phyloP scores from a whole-genome alignment of 2,888 invertebrate species.

The Drosophila pseudotakahashii region DNA sequence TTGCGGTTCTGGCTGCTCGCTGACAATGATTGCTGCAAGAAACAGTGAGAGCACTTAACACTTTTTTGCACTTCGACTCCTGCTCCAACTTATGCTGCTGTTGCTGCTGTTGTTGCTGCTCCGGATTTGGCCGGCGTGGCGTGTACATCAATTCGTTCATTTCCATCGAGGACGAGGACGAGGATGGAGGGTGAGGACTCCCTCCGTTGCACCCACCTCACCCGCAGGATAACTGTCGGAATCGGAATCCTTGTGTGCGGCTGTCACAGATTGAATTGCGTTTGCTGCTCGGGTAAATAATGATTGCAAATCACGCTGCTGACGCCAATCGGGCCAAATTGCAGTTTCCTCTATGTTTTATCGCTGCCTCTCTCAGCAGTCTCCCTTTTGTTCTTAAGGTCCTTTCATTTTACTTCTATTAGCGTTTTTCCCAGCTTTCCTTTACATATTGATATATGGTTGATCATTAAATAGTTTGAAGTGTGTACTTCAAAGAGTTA shows the following conservation, averaged over 20 bases:
- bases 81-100: conserved; percentile 12
- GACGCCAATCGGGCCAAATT: conserved; percentile 50
- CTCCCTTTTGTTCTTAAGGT: not conserved
- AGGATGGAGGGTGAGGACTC: not conserved
- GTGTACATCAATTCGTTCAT: conserved; percentile 47
- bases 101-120: not conserved
- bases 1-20: conserved; percentile 58
- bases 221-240: conserved; percentile 43
- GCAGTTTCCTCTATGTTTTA: conserved; percentile 44
- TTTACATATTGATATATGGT: not conserved
- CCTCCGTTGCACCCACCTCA: not conserved
- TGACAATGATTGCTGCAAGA: conserved; percentile 77
- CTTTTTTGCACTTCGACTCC: conserved; percentile 58
- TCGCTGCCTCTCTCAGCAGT: conserved; percentile 1
- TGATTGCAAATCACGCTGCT: conserved; percentile 60
- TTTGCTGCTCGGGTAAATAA: conserved; percentile 54
- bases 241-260: conserved; percentile 55
- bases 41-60: conserved; percentile 75
- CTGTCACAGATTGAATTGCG: conserved; percentile 64
- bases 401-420: conserved; percentile 5
- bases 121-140: conserved; percentile 44
- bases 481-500: no score
- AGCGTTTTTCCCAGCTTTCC: not conserved
- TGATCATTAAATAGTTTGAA: not conserved
- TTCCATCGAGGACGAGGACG: conserved; percentile 16